A percentile compares a stretch with the other conserved stretches of the same genome.
Conservation (phyloP, 1,140 invertebrate genomes). For the Calliphora vicina region DNA sequence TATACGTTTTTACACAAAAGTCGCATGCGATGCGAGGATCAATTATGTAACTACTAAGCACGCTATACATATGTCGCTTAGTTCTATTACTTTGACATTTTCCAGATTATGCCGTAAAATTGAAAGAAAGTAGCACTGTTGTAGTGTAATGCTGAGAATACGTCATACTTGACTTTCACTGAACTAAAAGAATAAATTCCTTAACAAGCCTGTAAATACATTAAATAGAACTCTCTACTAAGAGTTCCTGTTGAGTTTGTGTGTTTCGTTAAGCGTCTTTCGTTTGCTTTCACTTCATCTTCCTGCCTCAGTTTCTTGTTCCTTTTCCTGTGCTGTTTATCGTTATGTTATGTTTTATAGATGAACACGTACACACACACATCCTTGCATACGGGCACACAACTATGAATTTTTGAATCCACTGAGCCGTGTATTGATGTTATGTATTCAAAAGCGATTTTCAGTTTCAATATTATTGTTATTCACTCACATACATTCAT, state of each 20-base stretch:
- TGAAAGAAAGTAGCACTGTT: too few species aligned
- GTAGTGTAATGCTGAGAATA: too few species aligned
- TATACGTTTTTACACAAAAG: too few species aligned
- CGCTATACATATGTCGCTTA: too few species aligned
- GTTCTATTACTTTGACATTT: too few species aligned
- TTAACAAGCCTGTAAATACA: not conserved
- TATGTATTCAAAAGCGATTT: conserved; percentile 28
- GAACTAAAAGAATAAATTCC: too few species aligned
- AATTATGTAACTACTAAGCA: too few species aligned
- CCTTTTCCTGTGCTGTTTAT: too few species aligned
- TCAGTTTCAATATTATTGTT: conserved; percentile 26
- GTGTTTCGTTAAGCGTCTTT: not conserved
- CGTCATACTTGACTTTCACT: too few species aligned
- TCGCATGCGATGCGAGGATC: too few species aligned
- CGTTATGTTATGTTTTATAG: not conserved
- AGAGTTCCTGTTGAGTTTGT: not conserved
- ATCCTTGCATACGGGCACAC: not conserved
- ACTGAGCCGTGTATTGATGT: not conserved
- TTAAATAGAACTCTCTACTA: not conserved
- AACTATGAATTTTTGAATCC: not conserved
- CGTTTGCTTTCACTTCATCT: not conserved
- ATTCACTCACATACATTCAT: not conserved
- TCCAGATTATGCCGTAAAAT: too few species aligned
- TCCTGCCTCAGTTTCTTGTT: too few species aligned
- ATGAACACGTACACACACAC: not conserved